These are phyloP conservation scores for Eulacestoma nigropectus DNA, from an alignment of 2,113 vertebrate genomes.

Conservation along the genomic window DNA sequence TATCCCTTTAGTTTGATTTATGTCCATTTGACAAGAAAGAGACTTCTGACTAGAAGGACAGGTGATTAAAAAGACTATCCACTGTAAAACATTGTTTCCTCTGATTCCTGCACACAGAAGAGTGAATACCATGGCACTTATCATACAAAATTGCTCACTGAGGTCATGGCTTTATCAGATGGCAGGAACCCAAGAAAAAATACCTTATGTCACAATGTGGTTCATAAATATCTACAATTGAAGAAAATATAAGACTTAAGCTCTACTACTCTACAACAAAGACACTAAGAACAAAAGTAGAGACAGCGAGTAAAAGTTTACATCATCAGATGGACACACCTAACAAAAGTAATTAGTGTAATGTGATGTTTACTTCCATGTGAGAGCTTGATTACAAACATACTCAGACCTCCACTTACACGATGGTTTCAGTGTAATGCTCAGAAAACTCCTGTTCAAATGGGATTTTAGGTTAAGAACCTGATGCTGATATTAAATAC, in stretches of 20 bases:
- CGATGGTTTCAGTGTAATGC: neutral
- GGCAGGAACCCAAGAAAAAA: neutral
- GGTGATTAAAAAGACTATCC: neutral
- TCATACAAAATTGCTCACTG: neutral
- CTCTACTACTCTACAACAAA: neutral
- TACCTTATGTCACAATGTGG: neutral
- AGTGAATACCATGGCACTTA: neutral
- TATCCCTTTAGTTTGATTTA: neutral
- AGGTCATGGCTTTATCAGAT: neutral
- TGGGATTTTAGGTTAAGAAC: neutral
- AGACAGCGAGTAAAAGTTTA: neutral
- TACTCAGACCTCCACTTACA: neutral
- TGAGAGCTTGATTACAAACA: neutral
- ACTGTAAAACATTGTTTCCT: neutral
- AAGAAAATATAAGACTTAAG: neutral
- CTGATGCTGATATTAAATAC: neutral
- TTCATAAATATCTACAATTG: neutral
- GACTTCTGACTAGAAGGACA: neutral
- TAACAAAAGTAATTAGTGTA: neutral
- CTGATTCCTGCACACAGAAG: neutral
- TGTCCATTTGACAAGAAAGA: neutral
- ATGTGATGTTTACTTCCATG: fast-evolving
- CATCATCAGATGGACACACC: neutral
- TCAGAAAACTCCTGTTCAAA: neutral
- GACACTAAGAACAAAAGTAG: neutral